Conservation (phyloP, 1,140 invertebrate species). For the Megalopta genalis region DNA sequence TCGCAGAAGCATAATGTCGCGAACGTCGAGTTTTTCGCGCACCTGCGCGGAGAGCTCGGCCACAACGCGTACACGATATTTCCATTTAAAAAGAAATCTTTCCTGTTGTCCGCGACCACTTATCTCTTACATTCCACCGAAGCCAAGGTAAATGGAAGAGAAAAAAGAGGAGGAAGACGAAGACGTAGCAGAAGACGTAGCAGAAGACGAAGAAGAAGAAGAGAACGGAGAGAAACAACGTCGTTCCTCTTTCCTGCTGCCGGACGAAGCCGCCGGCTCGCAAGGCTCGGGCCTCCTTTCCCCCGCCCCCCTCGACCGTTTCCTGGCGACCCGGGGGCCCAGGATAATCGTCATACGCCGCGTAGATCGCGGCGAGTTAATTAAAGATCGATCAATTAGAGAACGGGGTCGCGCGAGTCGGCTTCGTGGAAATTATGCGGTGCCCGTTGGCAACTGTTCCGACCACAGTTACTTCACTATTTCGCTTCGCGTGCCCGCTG, state of each 20-base stretch:
- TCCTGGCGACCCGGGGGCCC: background rate
- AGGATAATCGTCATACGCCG: slow-evolving; percentile 10
- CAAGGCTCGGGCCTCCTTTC: background rate
- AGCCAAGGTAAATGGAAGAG: slow-evolving; percentile 63
- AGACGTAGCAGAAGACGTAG: slow-evolving; percentile 38
- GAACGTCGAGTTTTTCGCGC: slow-evolving; percentile 16
- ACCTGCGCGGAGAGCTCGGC: background rate
- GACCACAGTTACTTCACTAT: slow-evolving; percentile 18
- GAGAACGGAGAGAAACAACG: slow-evolving; percentile 6
- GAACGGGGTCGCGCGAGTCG: slow-evolving; percentile 22
- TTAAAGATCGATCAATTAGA: slow-evolving; percentile 50
- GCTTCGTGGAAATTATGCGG: slow-evolving; percentile 38
- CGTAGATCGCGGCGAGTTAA: slow-evolving; percentile 25
- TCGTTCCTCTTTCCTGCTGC: background rate
- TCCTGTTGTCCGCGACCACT: slow-evolving; percentile 32
- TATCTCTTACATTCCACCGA: slow-evolving; percentile 64
- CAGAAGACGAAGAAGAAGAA: slow-evolving; percentile 33
- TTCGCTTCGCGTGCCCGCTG: slow-evolving; percentile 7
- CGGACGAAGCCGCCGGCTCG: slow-evolving; percentile 37
- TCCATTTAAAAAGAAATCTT: slow-evolving; percentile 31
- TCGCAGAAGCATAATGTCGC: background rate
- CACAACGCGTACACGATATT: background rate
- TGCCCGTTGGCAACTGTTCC: slow-evolving; percentile 26
- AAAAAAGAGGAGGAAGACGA: slow-evolving; percentile 25
- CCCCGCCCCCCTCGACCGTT: background rate